Evolutionary conservation across 2,797 vertebrate species (phyloP).

Genomic region (Tinamus major): DNA sequence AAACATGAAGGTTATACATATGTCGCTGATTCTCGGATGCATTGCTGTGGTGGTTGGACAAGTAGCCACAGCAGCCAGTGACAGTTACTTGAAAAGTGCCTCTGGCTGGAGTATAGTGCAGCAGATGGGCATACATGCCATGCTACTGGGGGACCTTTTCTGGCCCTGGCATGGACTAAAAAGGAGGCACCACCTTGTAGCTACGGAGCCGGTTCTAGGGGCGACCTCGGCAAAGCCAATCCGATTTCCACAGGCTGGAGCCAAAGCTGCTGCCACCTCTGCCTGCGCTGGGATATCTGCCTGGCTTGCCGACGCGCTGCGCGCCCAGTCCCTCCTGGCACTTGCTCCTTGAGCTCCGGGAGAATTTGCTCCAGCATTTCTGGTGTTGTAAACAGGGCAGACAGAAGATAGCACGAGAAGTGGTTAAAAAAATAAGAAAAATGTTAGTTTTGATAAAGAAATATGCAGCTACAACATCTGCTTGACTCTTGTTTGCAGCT

Average conservation of each 20-base stretch:
- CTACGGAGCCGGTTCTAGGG: not conserved
- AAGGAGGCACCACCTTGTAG: not conserved
- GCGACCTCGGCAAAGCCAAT: not conserved
- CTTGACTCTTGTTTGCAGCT: conserved; percentile 92
- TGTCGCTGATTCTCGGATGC: not conserved
- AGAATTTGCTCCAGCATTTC: not conserved
- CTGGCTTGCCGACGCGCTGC: accelerated
- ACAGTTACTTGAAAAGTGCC: not conserved
- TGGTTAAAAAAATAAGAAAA: conserved; percentile 73
- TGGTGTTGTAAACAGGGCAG: not conserved
- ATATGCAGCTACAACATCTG: conserved; percentile 91
- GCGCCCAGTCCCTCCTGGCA: accelerated
- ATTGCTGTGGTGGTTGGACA: not conserved
- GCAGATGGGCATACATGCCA: no score
- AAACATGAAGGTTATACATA: not conserved
- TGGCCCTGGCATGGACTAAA: not conserved
- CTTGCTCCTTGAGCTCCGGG: accelerated
- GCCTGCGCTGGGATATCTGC: not conserved
- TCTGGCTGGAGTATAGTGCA: not conserved
- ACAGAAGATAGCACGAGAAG: not conserved
- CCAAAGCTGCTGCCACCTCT: accelerated
- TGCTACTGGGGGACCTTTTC: not conserved
- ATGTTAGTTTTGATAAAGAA: conserved; percentile 85
- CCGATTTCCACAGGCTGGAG: accelerated
- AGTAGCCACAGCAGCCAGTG: not conserved